phyloP scores from a whole-genome alignment of 2,113 vertebrate species.

The Varanus salvator region DNA sequence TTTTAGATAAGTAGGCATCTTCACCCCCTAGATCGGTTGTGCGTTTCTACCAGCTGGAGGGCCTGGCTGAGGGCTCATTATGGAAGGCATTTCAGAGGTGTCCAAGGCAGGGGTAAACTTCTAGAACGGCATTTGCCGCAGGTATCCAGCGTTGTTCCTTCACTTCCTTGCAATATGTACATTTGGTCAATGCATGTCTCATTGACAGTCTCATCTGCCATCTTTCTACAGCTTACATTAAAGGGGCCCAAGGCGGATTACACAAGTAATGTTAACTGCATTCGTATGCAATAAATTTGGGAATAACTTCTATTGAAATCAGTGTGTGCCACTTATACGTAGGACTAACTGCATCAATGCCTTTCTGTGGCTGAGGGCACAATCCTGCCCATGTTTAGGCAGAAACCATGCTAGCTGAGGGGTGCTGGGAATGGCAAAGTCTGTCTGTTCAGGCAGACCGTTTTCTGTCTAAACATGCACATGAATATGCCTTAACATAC shows the following conservation, averaged over 20 bases:
- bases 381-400: neutral
- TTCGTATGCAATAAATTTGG: slow-evolving; percentile 16
- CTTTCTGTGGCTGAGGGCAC: neutral
- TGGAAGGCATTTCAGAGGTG: neutral
- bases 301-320: neutral
- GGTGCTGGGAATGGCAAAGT: no score
- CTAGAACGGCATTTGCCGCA: slow-evolving; percentile 39
- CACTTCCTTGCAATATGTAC: slow-evolving; percentile 24
- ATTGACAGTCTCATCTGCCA: neutral
- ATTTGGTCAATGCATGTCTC: neutral
- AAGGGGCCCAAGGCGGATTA: neutral
- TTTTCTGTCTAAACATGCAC: neutral
- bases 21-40: slow-evolving; percentile 52
- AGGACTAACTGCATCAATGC: neutral
- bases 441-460: no score
- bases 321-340: neutral
- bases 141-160: slow-evolving; percentile 1
- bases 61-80: slow-evolving; percentile 64
- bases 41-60: slow-evolving; percentile 59
- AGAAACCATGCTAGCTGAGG: no score
- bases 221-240: neutral
- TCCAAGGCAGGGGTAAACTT: slow-evolving; percentile 34
- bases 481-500: neutral
- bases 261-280: neutral
- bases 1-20: slow-evolving; percentile 69